phyloP scores from a whole-genome alignment of 1,140 invertebrate species.

The Pteromalus puparum region DNA sequence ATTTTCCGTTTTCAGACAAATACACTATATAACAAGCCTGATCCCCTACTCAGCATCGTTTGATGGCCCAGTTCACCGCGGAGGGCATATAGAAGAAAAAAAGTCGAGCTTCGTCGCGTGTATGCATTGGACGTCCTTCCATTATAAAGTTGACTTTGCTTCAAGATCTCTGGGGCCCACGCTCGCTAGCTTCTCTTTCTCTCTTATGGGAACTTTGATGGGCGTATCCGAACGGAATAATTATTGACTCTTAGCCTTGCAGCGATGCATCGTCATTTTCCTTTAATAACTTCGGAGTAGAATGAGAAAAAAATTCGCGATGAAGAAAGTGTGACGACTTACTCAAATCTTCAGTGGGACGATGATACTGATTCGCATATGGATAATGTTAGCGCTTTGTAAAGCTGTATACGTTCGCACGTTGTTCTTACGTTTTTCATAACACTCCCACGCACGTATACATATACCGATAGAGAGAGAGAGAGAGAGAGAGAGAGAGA shows the following conservation, averaged over 20 bases:
- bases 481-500: too few relatives aligned
- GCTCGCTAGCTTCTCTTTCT: constrained; percentile 57
- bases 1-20: neutral
- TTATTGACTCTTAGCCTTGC: constrained; percentile 44
- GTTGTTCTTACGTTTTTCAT: too few relatives aligned
- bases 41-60: neutral
- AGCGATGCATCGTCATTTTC: constrained; percentile 37
- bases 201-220: constrained; percentile 55
- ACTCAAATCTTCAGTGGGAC: constrained; percentile 7
- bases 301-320: neutral
- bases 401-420: too few relatives aligned
- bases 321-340: constrained; percentile 14
- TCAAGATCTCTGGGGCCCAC: constrained; percentile 54
- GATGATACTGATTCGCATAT: too few relatives aligned
- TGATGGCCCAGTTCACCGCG: neutral
- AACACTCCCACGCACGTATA: too few relatives aligned
- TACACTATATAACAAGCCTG: neutral
- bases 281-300: constrained; percentile 41
- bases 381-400: too few relatives aligned
- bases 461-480: too few relatives aligned
- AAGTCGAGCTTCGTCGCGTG: neutral
- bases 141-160: constrained; percentile 37
- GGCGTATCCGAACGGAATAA: constrained; percentile 47
- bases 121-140: constrained; percentile 23
- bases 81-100: neutral